phyloP scores from a whole-genome alignment of 2,888 invertebrate genomes.

The Abscondita cerata region DNA sequence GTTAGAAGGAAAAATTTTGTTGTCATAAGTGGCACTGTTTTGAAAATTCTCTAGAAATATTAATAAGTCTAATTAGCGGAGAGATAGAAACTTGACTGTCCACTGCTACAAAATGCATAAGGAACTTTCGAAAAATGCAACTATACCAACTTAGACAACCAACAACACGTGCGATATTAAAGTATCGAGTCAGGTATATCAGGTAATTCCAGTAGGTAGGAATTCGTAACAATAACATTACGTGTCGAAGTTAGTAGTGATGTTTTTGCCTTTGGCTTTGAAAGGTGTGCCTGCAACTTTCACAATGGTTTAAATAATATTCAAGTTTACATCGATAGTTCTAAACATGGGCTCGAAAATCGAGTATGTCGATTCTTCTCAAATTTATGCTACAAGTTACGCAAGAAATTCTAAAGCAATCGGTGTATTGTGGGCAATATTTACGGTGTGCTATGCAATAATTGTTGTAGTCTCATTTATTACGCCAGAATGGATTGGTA shows the following conservation, averaged over 20 bases:
- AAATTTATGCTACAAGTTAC: conserved; percentile 90
- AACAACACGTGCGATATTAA: background rate
- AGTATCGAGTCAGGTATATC: background rate
- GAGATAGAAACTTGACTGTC: too few relatives aligned
- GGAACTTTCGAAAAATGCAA: too few relatives aligned
- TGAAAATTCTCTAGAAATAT: too few relatives aligned
- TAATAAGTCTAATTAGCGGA: too few relatives aligned
- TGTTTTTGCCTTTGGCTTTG: conserved; percentile 20
- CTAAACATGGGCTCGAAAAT: conserved; percentile 84
- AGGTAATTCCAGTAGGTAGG: conserved; percentile 9
- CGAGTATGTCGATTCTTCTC: conserved; percentile 90
- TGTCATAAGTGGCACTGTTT: too few relatives aligned
- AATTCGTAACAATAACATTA: conserved; percentile 15
- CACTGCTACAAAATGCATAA: too few relatives aligned
- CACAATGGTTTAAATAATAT: conserved; percentile 20
- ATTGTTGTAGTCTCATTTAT: conserved; percentile 95
- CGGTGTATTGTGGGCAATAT: conserved; percentile 96
- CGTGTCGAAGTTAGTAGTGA: conserved; percentile 14
- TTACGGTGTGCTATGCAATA: conserved; percentile 96
- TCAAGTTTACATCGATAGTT: conserved; percentile 10
- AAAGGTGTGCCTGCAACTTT: conserved; percentile 27
- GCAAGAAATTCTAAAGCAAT: conserved; percentile 93
- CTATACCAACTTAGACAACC: too few relatives aligned
- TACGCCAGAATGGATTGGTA: conserved; percentile 92
- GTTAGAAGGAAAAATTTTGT: too few relatives aligned